These are phyloP conservation scores for Spinibarbus caldwelli DNA, from an alignment of 2,797 vertebrate genomes.

Conservation along the genomic window DNA sequence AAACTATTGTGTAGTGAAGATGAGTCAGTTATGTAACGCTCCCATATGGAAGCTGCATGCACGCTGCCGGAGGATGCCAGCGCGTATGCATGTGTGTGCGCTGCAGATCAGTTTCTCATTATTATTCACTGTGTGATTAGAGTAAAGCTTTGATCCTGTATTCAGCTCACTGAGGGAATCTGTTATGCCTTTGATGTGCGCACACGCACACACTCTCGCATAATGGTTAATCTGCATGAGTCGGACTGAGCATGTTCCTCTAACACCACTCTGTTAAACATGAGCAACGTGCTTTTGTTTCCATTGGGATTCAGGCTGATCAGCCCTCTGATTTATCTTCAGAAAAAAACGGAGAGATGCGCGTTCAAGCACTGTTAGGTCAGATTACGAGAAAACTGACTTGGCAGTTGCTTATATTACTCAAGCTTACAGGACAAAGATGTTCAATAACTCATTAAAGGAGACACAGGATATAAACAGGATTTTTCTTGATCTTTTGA, in stretches of 20 bases:
- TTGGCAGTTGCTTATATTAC: slow-evolving; percentile 8
- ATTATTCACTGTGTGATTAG: slow-evolving; percentile 48
- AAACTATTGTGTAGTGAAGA: slow-evolving; percentile 34
- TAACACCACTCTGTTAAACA: slow-evolving; percentile 24
- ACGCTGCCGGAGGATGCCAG: slow-evolving; percentile 31
- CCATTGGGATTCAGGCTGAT: not conserved
- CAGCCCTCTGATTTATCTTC: not conserved
- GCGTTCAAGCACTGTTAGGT: not conserved
- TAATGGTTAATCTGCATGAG: slow-evolving; percentile 16
- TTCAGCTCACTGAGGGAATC: slow-evolving; percentile 47
- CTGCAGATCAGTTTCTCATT: slow-evolving; percentile 43
- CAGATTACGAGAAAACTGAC: slow-evolving; percentile 17
- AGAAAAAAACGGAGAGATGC: not conserved
- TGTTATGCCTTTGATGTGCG: slow-evolving; percentile 24
- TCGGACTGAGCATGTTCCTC: slow-evolving; percentile 14
- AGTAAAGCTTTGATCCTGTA: slow-evolving; percentile 45
- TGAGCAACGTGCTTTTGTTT: slow-evolving; percentile 20
- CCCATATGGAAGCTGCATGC: slow-evolving; percentile 49
- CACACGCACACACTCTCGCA: not conserved
- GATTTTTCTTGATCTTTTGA: not conserved
- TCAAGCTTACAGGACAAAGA: slow-evolving; percentile 2
- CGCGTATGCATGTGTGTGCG: not conserved
- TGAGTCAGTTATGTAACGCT: slow-evolving; percentile 56
- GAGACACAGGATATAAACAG: not conserved
- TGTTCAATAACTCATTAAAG: slow-evolving; percentile 18